phyloP scores from a whole-genome alignment of 2,888 invertebrate species.

The Mythimna loreyi region DNA sequence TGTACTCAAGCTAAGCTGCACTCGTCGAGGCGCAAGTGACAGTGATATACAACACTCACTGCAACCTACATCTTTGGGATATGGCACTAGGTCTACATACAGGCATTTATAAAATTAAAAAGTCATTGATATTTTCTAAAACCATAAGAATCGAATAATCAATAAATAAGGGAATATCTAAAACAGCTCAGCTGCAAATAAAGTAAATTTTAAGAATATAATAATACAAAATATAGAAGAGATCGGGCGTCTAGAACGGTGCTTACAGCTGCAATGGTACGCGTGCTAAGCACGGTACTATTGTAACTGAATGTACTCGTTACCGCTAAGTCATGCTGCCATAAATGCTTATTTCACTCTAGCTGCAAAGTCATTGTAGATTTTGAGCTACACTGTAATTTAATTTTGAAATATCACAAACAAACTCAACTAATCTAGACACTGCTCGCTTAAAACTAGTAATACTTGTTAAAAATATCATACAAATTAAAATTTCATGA shows the following conservation, averaged over 20 bases:
- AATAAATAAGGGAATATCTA: constrained; percentile 30
- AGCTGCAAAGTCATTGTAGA: constrained; percentile 36
- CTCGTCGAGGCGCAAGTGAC: constrained; percentile 45
- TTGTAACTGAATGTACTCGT: neutral
- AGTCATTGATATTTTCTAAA: constrained; percentile 38
- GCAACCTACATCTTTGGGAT: constrained; percentile 49
- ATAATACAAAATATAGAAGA: constrained; percentile 31
- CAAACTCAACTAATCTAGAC: constrained; percentile 47
- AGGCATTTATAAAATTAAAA: constrained; percentile 35
- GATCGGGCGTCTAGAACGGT: constrained; percentile 37
- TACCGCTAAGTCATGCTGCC: constrained; percentile 8
- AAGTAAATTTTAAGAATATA: constrained; percentile 40
- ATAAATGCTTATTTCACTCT: constrained; percentile 13
- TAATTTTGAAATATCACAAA: constrained; percentile 41
- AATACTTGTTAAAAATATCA: constrained; percentile 64
- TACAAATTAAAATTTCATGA: constrained; percentile 58
- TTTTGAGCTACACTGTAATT: constrained; percentile 28
- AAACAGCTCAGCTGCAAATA: constrained; percentile 62
- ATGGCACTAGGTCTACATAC: constrained; percentile 59
- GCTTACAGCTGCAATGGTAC: neutral
- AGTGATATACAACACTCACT: constrained; percentile 33
- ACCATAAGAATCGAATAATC: constrained; percentile 25
- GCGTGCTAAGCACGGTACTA: neutral
- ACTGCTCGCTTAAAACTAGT: constrained; percentile 67
- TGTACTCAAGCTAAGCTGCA: constrained; percentile 82